Percentiles rank a stretch among this genome's conserved stretches.
These are phyloP conservation scores for Copidosoma floridanum DNA, from an alignment of 1,140 invertebrate species.

Conservation along the genomic window DNA sequence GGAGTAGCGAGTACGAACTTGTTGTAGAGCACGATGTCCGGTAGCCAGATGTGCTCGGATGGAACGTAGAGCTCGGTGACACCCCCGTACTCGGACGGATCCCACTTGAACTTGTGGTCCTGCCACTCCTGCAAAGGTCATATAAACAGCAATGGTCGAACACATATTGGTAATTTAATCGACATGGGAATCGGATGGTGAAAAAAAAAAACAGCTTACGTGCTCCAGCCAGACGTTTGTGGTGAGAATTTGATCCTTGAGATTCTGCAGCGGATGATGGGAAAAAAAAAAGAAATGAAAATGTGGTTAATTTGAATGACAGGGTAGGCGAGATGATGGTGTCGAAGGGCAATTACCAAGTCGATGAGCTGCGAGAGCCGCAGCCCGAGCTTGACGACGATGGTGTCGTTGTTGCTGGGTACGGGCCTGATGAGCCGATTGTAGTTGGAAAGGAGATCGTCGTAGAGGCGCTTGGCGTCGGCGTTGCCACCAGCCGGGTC, in stretches of 20 bases:
- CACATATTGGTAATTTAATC: slow-evolving; percentile 6
- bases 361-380: slow-evolving; percentile 93
- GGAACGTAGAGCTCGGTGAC: slow-evolving; percentile 90
- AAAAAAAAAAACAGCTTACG: slow-evolving; percentile 63
- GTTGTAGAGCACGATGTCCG: slow-evolving; percentile 96
- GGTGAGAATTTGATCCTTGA: slow-evolving; percentile 94
- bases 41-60: slow-evolving; percentile 91
- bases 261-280: slow-evolving; percentile 71
- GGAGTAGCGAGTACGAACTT: slow-evolving; percentile 87
- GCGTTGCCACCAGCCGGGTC: slow-evolving; percentile 66
- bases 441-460: slow-evolving; percentile 94
- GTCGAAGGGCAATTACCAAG: slow-evolving; percentile 66
- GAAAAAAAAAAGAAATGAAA: neutral
- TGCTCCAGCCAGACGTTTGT: slow-evolving; percentile 96
- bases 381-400: slow-evolving; percentile 88
- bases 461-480: slow-evolving; percentile 89
- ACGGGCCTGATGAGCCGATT: slow-evolving; percentile 94
- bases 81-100: slow-evolving; percentile 91
- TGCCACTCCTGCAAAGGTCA: slow-evolving; percentile 80
- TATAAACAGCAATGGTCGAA: neutral
- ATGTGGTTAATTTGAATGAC: neutral
- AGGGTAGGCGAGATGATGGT: neutral
- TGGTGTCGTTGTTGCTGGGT: slow-evolving; percentile 88
- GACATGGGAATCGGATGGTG: neutral
- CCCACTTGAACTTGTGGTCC: slow-evolving; percentile 96